Evolutionary conservation across 1,140 invertebrate genomes (phyloP).

Genomic region (Eciton burchellii): DNA sequence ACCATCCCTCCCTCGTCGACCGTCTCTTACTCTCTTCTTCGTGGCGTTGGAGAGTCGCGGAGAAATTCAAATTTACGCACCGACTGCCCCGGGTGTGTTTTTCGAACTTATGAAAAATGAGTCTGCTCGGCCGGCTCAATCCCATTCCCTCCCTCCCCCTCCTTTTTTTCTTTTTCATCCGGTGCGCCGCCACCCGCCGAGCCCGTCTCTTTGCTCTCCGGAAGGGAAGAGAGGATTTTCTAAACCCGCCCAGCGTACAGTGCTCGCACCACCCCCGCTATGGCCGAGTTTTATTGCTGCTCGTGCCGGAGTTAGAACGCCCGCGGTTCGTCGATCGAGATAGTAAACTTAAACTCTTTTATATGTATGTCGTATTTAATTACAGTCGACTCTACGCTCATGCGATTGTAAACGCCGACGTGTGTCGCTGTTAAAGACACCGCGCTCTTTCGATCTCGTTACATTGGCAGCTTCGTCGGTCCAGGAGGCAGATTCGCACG

Average conservation of each 20-base stretch:
- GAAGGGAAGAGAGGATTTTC: conserved; percentile 29
- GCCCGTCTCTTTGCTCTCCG: conserved; percentile 32
- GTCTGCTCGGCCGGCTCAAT: conserved; percentile 71
- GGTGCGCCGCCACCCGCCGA: conserved; percentile 38
- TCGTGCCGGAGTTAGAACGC: conserved; percentile 46
- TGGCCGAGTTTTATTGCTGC: conserved; percentile 43
- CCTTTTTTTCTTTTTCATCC: conserved; percentile 46
- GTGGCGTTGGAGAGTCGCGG: conserved; percentile 64
- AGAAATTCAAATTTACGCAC: conserved; percentile 85
- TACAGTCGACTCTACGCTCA: background rate
- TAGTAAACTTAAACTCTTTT: conserved; percentile 35
- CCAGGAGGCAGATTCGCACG: background rate
- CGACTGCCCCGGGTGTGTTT: conserved; percentile 78
- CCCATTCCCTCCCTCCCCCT: conserved; percentile 14
- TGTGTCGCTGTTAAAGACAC: conserved; percentile 15
- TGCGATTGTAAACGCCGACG: conserved; percentile 1
- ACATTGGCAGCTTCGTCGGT: conserved; percentile 5
- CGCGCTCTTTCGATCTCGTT: conserved; percentile 20
- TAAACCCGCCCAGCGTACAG: background rate
- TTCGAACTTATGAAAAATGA: conserved; percentile 85
- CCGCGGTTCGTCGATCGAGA: conserved; percentile 9
- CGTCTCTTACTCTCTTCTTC: conserved; percentile 12
- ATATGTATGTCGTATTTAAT: conserved; percentile 49
- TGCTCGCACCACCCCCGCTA: background rate
- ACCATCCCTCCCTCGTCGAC: background rate